These are phyloP conservation scores for Octopus bimaculoides DNA, from an alignment of 1,140 invertebrate species.

Conservation along the genomic window DNA sequence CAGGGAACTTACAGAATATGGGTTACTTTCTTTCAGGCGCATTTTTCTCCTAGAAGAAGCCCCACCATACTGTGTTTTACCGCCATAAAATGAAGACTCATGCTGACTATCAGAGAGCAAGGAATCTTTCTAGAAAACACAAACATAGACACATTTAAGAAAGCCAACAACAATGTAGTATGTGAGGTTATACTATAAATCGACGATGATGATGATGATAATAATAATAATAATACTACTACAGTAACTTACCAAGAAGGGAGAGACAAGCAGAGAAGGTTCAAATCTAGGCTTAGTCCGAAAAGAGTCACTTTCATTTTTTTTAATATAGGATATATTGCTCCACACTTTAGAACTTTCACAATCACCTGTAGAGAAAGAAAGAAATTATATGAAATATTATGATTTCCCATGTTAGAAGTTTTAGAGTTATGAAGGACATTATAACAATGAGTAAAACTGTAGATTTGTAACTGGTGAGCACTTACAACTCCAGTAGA, in stretches of 20 bases:
- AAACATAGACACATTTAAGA: background rate
- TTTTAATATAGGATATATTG: no score
- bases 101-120: slow-evolving; percentile 47
- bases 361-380: background rate
- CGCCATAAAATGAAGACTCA: slow-evolving; percentile 76
- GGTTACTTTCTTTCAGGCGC: slow-evolving; percentile 31
- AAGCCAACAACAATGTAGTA: no score
- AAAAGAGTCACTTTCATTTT: no score
- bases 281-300: slow-evolving; percentile 31
- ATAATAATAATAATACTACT: no score
- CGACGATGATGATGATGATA: no score
- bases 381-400: background rate
- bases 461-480: no score
- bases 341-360: background rate
- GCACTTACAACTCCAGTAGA: no score
- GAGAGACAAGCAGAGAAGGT: slow-evolving; percentile 33
- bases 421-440: no score
- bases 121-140: slow-evolving; percentile 5
- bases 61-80: slow-evolving; percentile 78
- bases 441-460: no score
- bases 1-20: slow-evolving; percentile 39
- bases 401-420: no score
- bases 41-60: slow-evolving; percentile 64
- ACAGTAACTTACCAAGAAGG: slow-evolving; percentile 27
- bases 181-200: no score